Percentiles rank a stretch among this genome's conserved stretches.
These are phyloP conservation scores for Monochamus alternatus DNA, from an alignment of 2,888 invertebrate species.

Conservation along the genomic window DNA sequence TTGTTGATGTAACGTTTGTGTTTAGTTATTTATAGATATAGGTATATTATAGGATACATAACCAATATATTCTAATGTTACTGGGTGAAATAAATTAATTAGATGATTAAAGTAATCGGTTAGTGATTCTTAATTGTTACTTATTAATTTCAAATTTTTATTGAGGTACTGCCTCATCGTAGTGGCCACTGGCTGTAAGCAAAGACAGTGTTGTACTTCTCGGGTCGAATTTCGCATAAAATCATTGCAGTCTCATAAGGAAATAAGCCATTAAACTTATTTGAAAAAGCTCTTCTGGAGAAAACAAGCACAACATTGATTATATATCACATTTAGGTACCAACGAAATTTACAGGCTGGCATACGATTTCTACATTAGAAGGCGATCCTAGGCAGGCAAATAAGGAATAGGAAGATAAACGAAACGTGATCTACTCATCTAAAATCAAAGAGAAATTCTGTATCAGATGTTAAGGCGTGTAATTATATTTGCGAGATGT, in stretches of 20 bases:
- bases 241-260: neutral
- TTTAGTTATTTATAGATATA: too few relatives aligned
- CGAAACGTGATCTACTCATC: neutral
- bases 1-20: too few relatives aligned
- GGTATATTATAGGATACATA: too few relatives aligned
- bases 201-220: too few relatives aligned
- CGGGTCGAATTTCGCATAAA: neutral
- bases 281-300: neutral
- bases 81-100: too few relatives aligned
- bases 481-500: conserved; percentile 5
- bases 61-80: too few relatives aligned
- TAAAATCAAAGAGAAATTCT: neutral
- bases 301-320: neutral
- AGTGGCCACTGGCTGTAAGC: too few relatives aligned
- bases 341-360: neutral
- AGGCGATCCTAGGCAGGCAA: neutral
- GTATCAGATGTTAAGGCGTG: neutral
- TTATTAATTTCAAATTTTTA: too few relatives aligned
- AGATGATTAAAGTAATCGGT: too few relatives aligned
- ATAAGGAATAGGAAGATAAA: conserved; percentile 14
- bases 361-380: neutral
- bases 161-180: too few relatives aligned
- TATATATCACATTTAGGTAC: neutral
- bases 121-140: too few relatives aligned
- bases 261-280: neutral